These are phyloP conservation scores for Spodoptera littoralis DNA, from an alignment of 2,888 invertebrate species.

Conservation along the genomic window DNA sequence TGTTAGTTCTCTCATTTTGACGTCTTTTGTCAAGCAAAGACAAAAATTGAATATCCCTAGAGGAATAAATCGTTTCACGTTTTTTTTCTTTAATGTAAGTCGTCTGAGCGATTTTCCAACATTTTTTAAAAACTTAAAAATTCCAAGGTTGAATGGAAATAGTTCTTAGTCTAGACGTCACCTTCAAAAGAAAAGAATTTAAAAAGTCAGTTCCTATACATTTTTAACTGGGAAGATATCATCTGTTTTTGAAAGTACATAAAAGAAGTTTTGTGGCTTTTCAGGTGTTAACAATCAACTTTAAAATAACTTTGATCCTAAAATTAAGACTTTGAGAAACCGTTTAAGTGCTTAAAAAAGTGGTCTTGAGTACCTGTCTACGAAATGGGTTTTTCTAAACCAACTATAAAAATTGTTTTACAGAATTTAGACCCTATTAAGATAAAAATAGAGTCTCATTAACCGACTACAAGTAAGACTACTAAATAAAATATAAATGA, in stretches of 20 bases:
- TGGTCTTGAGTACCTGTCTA: too few relatives aligned
- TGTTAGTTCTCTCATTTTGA: constrained; percentile 5
- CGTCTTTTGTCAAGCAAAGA: neutral
- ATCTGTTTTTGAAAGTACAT: neutral
- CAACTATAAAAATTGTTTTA: too few relatives aligned
- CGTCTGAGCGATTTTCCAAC: constrained; percentile 12
- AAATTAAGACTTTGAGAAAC: too few relatives aligned
- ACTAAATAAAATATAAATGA: too few relatives aligned
- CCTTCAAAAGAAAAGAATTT: neutral
- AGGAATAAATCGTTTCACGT: constrained; percentile 8
- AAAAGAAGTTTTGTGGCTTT: neutral
- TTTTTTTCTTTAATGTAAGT: constrained; percentile 5
- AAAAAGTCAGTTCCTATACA: neutral
- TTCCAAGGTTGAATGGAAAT: constrained; percentile 20
- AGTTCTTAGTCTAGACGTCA: constrained; percentile 11
- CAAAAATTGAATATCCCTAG: constrained; percentile 12
- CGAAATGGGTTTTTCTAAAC: too few relatives aligned
- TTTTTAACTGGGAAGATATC: neutral
- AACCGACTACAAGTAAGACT: too few relatives aligned
- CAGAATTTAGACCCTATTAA: too few relatives aligned
- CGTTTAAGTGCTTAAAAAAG: too few relatives aligned
- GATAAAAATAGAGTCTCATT: too few relatives aligned
- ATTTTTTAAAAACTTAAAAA: constrained; percentile 23
- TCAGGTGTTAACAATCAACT: too few relatives aligned
- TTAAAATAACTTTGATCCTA: too few relatives aligned